Base-by-base conservation (phyloP, 2,888 invertebrate species). In the Cantharis lateralis region DNA sequence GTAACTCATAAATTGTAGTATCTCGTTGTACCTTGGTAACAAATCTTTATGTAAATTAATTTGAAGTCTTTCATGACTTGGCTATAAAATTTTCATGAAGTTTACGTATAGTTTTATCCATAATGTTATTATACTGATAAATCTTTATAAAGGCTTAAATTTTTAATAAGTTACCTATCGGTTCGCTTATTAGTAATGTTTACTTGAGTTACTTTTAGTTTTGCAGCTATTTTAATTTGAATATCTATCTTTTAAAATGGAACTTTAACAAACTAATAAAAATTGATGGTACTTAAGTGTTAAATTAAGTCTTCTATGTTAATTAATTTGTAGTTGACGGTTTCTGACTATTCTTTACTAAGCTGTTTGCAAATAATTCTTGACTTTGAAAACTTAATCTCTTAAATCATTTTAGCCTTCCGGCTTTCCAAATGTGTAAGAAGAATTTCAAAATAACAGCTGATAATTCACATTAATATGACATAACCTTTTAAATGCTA, bases 381-480 rank as follows among this genome's bases (percentile, higher is more conserved):
- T n/a, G 63, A 62, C 16, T 69, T 16, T 63, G 68, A 68, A 32
- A 74, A 64, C 64, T 74, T 74, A 74, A 68, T 66, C 62, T 68
- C 61, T 16, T 72, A 68, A 72, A 72, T 74, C 70, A 70, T 70
- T 70, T 74, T 70, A 69, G 48, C 63, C 32, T 24, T 70, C 32
- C 48, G 24, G 62, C 63, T 63, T 16, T n/a, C n/a, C 0, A 48
- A 71, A 71, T 62, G 62, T 15, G 62, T 62, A 71, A 28, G 15
- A n/a, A 20, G 62, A 70, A 70, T 48, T 61, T 26, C 48, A 75
- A 72, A 68, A 75, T 68, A 75, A 71, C 61, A 61, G 68, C 18
- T 64, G 76, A 72, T 72, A 72, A 76, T 69, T 72, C 63, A 76
- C 63, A 62, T 71, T 76, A 72, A 76, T 73, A 73, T 64, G 76